Evolutionary conservation across 1,140 invertebrate genomes (phyloP), one percentile per base, ranked within the genome.

Genomic region (Stenopsyche tienmushanensis): DNA sequence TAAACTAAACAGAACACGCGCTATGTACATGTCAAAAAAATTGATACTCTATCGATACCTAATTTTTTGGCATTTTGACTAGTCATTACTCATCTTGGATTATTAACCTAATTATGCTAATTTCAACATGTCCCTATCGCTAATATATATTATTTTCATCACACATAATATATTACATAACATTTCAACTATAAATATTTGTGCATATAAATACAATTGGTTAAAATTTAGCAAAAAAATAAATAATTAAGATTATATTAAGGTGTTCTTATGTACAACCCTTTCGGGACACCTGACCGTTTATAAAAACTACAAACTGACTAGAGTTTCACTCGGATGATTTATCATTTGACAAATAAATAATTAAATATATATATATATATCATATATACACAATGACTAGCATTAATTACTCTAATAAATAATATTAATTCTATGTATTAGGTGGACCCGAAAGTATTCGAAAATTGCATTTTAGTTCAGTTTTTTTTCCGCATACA

Each of bases 251-350:
- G n/a, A n/a, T n/a, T n/a, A n/a, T n/a, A n/a, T n/a, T 53, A 50
- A 65, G 63, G 67, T 62, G 67, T 47, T 20, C n/a, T 25, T 69
- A 69, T 65, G 25, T 68, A 68, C 66, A 68, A 25, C 41, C 53
- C 29, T 26, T 29, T 29, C 20, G 21, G 52, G 44, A 65, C 66
- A 65, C n/a, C n/a, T n/a, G n/a, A n/a, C 67, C 67, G 59, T 41
- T 45, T n/a, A 45, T 60, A 34, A 9, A 20, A 65, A 57, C 26
- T 21, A 65, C 44, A 39, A 58, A 60, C 50, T 63, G 67, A 69
- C 67, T 69, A 69, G 67, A 69, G 50, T 69, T 69, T 65, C 63
- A 62, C 67, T 65, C 67, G 44, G 9, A 17, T 42, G 34, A 21
- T 41, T 21, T 34, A 7, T 2, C 13, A 39, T 20, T 34, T 13